Conservation (phyloP, 2,888 invertebrate species). For the Limnephilus auricula region DNA sequence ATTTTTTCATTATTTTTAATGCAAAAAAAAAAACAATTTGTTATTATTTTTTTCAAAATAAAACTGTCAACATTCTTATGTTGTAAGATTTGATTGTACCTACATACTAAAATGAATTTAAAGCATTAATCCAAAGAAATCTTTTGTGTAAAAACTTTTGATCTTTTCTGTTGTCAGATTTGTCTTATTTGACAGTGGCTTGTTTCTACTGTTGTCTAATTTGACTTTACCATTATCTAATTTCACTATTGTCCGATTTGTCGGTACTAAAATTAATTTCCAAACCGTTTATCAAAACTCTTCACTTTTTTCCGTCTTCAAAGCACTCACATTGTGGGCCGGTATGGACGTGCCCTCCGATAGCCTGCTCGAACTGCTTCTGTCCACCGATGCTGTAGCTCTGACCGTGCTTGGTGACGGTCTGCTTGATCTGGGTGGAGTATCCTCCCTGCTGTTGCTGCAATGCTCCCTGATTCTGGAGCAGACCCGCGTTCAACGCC, state of each 20-base stretch:
- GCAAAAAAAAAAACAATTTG: background rate
- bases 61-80: background rate
- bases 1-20: background rate
- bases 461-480: background rate
- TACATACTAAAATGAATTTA: too few species aligned
- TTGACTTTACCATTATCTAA: background rate
- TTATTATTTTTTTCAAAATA: background rate
- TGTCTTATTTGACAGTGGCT: background rate
- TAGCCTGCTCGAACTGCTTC: constrained; percentile 60
- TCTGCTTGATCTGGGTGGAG: constrained; percentile 49
- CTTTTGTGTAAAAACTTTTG: too few species aligned
- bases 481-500: background rate
- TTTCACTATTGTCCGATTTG: background rate
- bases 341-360: constrained; percentile 68
- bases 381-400: constrained; percentile 57
- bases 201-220: background rate
- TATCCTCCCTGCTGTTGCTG: constrained; percentile 48
- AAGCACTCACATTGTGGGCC: constrained; percentile 73
- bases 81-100: too few species aligned
- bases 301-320: constrained; percentile 71
- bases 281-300: background rate
- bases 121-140: too few species aligned
- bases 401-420: constrained; percentile 41
- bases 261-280: constrained; percentile 21
- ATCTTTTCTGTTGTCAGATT: too few species aligned